phyloP scores from a whole-genome alignment of 2,113 vertebrate species.

The Budorcas taxicolor region DNA sequence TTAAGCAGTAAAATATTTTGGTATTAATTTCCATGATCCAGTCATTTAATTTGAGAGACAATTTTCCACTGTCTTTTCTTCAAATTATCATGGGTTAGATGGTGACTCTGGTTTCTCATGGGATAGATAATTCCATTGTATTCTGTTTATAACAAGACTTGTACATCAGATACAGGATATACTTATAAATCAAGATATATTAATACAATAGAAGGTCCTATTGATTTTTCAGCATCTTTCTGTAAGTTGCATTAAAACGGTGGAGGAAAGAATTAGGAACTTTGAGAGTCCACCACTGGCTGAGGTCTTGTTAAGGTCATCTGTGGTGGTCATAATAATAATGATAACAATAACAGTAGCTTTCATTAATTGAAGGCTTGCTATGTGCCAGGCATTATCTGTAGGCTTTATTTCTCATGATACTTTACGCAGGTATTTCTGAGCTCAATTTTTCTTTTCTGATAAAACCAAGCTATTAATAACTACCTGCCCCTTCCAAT shows the following conservation, averaged over 20 bases:
- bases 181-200: background rate
- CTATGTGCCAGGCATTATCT: background rate
- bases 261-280: background rate
- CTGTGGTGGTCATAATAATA: background rate
- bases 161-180: background rate
- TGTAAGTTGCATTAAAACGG: background rate
- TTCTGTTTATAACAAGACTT: background rate
- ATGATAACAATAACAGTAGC: background rate
- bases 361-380: background rate
- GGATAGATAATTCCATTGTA: background rate
- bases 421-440: background rate
- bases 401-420: background rate
- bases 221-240: background rate
- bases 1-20: background rate
- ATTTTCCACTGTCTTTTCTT: background rate
- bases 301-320: background rate
- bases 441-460: constrained; percentile 19
- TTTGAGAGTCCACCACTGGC: background rate
- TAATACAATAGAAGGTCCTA: background rate
- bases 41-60: background rate
- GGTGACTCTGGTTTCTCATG: background rate
- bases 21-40: background rate
- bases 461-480: background rate
- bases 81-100: background rate
- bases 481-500: background rate